Evolutionary conservation across 2,888 invertebrate genomes (phyloP).

Genomic region (Campoplex nolae): DNA sequence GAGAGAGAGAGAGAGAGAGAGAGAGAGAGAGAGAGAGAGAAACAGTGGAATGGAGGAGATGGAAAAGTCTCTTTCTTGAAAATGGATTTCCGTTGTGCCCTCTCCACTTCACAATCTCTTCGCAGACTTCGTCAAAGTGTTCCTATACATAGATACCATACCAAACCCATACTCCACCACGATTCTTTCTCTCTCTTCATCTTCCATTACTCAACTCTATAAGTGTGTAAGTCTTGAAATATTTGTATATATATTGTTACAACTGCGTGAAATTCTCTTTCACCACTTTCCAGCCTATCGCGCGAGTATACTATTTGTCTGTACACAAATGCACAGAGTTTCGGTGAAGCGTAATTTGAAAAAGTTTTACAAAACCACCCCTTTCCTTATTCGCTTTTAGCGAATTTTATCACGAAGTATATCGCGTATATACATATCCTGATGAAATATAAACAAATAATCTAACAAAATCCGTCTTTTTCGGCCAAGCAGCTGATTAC

Average conservation of each 20-base stretch:
- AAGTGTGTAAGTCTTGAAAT: background rate
- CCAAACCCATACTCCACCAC: slow-evolving; percentile 11
- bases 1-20: slow-evolving; percentile 34
- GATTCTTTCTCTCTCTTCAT: slow-evolving; percentile 8
- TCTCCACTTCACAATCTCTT: slow-evolving; percentile 42
- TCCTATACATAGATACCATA: slow-evolving; percentile 32
- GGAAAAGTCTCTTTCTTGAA: slow-evolving; percentile 61
- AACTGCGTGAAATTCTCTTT: slow-evolving; percentile 55
- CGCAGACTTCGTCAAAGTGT: slow-evolving; percentile 40
- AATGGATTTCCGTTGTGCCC: slow-evolving; percentile 66
- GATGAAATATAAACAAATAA: background rate
- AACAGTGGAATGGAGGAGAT: slow-evolving; percentile 31
- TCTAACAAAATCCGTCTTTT: background rate
- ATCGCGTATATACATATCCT: no score
- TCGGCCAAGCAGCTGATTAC: background rate
- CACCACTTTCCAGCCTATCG: slow-evolving; percentile 34
- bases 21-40: slow-evolving; percentile 33
- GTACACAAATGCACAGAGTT: background rate
- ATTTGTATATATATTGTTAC: slow-evolving; percentile 56
- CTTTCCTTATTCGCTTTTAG: background rate
- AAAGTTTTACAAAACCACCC: slow-evolving; percentile 23
- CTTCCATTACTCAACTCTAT: background rate
- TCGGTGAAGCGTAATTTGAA: slow-evolving; percentile 15
- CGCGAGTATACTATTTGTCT: slow-evolving; percentile 31
- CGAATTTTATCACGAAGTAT: background rate